phyloP scores from a whole-genome alignment of 2,113 vertebrate species.

The Amblyornis subalaris region DNA sequence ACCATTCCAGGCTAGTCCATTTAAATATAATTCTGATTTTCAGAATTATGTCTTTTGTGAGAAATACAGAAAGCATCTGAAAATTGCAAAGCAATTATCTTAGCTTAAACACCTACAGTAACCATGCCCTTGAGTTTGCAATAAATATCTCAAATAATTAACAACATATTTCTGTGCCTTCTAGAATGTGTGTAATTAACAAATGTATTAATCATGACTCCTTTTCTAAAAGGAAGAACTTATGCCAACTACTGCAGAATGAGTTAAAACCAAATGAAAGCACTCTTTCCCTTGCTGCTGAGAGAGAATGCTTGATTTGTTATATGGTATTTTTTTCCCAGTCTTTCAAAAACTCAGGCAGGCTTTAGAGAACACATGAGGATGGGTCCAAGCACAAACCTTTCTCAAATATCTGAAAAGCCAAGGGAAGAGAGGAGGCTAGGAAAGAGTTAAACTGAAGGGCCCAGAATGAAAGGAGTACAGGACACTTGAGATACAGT shows the following conservation, averaged over 20 bases:
- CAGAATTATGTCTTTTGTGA: not conserved
- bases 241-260: not conserved
- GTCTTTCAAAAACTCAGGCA: not conserved
- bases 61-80: not conserved
- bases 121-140: not conserved
- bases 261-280: not conserved
- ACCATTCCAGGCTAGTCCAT: not conserved
- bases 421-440: not conserved
- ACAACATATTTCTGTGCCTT: not conserved
- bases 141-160: not conserved
- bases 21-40: slow-evolving; percentile 3
- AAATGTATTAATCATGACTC: not conserved
- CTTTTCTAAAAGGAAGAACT: not conserved
- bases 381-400: not conserved
- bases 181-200: not conserved
- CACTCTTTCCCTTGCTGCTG: not conserved
- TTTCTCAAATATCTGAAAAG: not conserved
- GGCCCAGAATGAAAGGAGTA: not conserved
- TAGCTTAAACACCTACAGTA: not conserved
- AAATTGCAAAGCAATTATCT: not conserved
- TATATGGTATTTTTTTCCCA: not conserved
- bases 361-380: not conserved
- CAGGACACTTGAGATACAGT: not conserved
- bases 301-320: not conserved
- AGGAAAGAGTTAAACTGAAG: not conserved